Base-by-base conservation (phyloP, 1,140 invertebrate genomes). In the Neoseiulus cucumeris region DNA sequence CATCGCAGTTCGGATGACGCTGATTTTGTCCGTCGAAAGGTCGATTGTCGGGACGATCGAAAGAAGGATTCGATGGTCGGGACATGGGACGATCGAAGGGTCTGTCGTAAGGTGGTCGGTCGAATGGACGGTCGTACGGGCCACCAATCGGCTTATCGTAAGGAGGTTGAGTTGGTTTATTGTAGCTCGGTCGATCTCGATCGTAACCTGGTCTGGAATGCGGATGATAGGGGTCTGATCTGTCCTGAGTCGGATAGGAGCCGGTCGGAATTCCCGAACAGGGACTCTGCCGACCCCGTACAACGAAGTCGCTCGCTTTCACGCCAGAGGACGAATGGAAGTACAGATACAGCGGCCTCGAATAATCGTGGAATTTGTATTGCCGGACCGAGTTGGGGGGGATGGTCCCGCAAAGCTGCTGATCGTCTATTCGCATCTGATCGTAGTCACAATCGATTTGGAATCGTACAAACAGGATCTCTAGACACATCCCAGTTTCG, bases 1-100 rank as follows among this genome's bases (percentile, higher is more conserved):
- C 66, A 47, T 72, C 71, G 64, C 72, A 72, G 2, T 59, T 59
- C 14, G 51, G 51, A 59, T 59, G 51, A 12, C 51, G 51, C 9
- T 59, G 51, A 33, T 33, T 59, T 6, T 25, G 51, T 59, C 14
- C 51, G 22, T 59, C 51, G 22, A 29, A 59, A 1, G 51, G 51
- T 33, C 51, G 14, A 25, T 9, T 33, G 1, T 25, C 14, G 14
- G 51, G 51, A 1, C 51, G 51, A 33, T 59, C 51, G 51, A 29
- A 59, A 5, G 45, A 28, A 7, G 18, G 45, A 14, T 47, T 28
- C 18, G 18, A 20, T 7, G 45, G 45, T 14, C 45, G 4, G 45
- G 18, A 20, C 45, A 47, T 22, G 17, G 51, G 51, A 1, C 51
- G 51, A 25, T 59, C 22, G 6, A 29, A 33, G 1, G 51, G 51